Evolutionary conservation across 2,113 vertebrate genomes (phyloP).

Genomic region (Megaleporinus macrocephalus): DNA sequence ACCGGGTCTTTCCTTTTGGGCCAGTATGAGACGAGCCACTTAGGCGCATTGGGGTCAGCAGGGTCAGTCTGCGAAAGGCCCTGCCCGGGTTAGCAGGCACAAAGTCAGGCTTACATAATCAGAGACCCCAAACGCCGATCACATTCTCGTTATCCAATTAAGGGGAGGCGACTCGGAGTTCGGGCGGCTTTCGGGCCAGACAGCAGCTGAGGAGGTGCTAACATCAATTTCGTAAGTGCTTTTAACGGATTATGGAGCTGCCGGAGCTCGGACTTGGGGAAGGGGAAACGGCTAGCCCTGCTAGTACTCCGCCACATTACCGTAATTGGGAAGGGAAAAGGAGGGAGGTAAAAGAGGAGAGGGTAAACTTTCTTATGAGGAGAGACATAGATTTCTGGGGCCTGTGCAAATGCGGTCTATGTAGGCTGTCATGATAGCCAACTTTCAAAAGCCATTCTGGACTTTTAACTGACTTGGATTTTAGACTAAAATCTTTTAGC

Average conservation of each 20-base stretch:
- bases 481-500: too few relatives aligned
- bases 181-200: slow-evolving; percentile 87
- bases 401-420: background rate
- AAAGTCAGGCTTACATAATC: slow-evolving; percentile 97
- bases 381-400: background rate
- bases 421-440: too few relatives aligned
- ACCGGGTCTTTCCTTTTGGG: slow-evolving; percentile 58
- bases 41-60: slow-evolving; percentile 98
- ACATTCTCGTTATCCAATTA: slow-evolving; percentile 99
- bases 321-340: slow-evolving; percentile 88
- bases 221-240: slow-evolving; percentile 99
- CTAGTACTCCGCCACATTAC: slow-evolving; percentile 86
- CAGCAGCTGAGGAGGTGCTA: slow-evolving; percentile 90
- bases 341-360: slow-evolving; percentile 63
- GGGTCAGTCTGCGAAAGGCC: slow-evolving; percentile 76
- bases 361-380: slow-evolving; percentile 6
- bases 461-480: too few relatives aligned
- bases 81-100: slow-evolving; percentile 85
- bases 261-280: slow-evolving; percentile 81
- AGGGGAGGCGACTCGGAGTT: slow-evolving; percentile 86
- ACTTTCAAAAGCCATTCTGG: too few relatives aligned
- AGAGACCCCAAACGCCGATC: slow-evolving; percentile 87
- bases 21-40: slow-evolving; percentile 95
- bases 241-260: slow-evolving; percentile 99
- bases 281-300: slow-evolving; percentile 80